Percentiles rank a stretch among this genome's conserved stretches.
These are phyloP conservation scores for Podarcis lilfordi DNA, from an alignment of 2,797 vertebrate species.

Conservation along the genomic window DNA sequence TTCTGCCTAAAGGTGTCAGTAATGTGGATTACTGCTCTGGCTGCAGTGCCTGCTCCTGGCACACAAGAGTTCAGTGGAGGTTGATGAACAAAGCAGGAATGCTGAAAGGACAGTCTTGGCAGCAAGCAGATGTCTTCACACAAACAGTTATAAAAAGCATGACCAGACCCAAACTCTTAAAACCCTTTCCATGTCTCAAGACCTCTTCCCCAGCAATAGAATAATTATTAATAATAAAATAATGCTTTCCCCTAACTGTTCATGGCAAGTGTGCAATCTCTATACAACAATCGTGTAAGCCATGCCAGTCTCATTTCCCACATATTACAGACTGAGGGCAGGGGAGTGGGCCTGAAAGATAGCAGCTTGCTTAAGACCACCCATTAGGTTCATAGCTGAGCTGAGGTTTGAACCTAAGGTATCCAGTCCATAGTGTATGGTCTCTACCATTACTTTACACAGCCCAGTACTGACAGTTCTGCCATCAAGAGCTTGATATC, in stretches of 20 bases:
- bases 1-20: slow-evolving; percentile 37
- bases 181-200: too few relatives aligned
- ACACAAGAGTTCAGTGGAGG: slow-evolving; percentile 47
- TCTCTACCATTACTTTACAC: neutral
- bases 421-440: neutral
- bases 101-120: neutral
- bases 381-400: neutral
- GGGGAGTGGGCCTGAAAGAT: neutral
- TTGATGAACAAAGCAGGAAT: slow-evolving; percentile 31
- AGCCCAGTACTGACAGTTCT: neutral
- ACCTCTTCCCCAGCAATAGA: neutral
- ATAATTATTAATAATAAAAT: neutral
- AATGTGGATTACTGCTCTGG: slow-evolving; percentile 50
- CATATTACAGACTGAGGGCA: neutral
- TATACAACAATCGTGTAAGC: too few relatives aligned
- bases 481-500: neutral
- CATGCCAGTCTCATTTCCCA: neutral
- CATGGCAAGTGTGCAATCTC: neutral
- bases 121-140: neutral
- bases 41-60: slow-evolving; percentile 28
- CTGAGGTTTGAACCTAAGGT: neutral
- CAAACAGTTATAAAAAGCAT: too few relatives aligned
- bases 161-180: neutral
- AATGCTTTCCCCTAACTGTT: neutral
- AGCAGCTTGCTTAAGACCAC: neutral